phyloP scores from a whole-genome alignment of 1,140 invertebrate species.

The Caenorhabditis tropicalis region DNA sequence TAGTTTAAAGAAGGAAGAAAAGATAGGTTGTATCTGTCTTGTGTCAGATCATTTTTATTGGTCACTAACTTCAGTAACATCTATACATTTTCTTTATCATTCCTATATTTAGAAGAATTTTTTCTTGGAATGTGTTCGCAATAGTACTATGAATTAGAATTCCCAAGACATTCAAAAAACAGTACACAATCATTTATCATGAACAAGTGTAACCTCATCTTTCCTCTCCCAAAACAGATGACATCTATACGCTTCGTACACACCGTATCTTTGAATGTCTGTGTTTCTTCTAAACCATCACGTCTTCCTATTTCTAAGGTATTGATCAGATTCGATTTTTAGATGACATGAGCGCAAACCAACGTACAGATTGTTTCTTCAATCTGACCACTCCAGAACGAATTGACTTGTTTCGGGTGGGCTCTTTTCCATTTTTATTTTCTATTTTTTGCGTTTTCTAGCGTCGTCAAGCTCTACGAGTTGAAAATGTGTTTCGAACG shows the following conservation, averaged over 20 bases:
- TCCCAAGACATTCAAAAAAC: too few species aligned
- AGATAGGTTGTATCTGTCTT: too few species aligned
- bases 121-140: too few species aligned
- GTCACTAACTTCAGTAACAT: too few species aligned
- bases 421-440: not conserved
- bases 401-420: conserved; percentile 52
- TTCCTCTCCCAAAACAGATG: not conserved
- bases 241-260: not conserved
- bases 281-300: not conserved
- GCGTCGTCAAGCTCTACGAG: conserved; percentile 51
- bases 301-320: not conserved
- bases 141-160: too few species aligned
- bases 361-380: conserved; percentile 56
- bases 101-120: too few species aligned
- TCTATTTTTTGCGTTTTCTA: not conserved
- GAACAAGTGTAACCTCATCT: too few species aligned
- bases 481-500: conserved; percentile 54
- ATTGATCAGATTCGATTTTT: not conserved
- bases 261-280: not conserved
- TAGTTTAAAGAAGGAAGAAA: too few species aligned
- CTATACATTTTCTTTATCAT: too few species aligned
- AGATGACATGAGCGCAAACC: conserved; percentile 27
- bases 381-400: conserved; percentile 54
- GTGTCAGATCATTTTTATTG: too few species aligned
- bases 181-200: too few species aligned